Percentiles rank a stretch among this genome's conserved stretches.
These are phyloP conservation scores for Alectura lathami DNA, from an alignment of 2,113 vertebrate species.

Conservation along the genomic window DNA sequence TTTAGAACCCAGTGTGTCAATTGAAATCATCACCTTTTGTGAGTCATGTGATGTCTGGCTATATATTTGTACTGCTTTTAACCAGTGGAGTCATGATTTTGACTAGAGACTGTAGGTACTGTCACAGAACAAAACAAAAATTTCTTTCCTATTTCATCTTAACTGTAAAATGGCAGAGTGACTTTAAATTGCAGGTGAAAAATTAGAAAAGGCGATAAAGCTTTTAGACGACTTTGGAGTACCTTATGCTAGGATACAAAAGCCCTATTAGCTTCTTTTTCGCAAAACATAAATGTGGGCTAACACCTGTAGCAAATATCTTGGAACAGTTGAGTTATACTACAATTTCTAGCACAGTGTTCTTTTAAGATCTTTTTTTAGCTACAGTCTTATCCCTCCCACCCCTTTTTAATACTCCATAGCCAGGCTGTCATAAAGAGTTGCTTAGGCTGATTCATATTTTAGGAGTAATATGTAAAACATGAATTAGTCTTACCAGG, in stretches of 20 bases:
- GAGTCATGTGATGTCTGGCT: neutral
- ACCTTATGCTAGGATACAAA: neutral
- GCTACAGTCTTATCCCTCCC: neutral
- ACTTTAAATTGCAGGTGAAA: neutral
- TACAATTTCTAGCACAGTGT: neutral
- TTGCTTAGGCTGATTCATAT: neutral
- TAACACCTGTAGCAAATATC: neutral
- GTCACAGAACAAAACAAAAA: fast-evolving
- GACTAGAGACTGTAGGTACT: neutral
- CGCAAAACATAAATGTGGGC: neutral
- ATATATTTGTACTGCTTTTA: neutral
- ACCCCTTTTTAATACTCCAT: neutral
- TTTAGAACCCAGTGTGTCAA: neutral
- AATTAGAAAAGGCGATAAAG: neutral
- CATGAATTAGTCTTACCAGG: neutral
- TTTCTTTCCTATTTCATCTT: neutral
- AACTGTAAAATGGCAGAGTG: neutral
- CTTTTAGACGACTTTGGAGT: neutral
- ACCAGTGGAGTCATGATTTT: neutral
- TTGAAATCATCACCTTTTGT: neutral
- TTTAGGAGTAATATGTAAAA: constrained; percentile 19
- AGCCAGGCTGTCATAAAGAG: neutral
- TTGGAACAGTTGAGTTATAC: neutral
- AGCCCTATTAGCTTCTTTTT: neutral
- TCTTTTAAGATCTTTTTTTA: neutral